Evolutionary conservation across 1,140 invertebrate species (phyloP).

Genomic region (Probaryconus sp.): DNA sequence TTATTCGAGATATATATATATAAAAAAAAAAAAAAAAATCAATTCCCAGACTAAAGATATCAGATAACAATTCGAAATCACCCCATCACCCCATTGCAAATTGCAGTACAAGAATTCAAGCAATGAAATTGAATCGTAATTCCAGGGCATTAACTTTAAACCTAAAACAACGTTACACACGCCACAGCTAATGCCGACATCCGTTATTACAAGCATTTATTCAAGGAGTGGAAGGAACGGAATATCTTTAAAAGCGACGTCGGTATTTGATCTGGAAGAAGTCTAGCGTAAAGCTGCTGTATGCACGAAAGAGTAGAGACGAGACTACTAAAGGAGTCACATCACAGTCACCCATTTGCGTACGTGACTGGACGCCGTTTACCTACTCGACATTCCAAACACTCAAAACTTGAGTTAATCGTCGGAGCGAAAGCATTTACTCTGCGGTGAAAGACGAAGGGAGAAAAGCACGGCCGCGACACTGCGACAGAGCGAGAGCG

Average conservation of each 20-base stretch:
- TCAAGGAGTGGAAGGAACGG: no score
- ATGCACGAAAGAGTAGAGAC: slow-evolving; percentile 35
- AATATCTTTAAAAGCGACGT: not conserved
- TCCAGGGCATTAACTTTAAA: no score
- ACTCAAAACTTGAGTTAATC: slow-evolving; percentile 74
- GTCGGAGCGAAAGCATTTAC: slow-evolving; percentile 68
- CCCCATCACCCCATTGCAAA: no score
- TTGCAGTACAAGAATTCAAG: no score
- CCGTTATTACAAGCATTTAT: no score
- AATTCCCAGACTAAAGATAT: no score
- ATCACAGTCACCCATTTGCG: slow-evolving; percentile 62
- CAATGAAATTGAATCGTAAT: no score
- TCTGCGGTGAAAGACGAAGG: slow-evolving; percentile 56
- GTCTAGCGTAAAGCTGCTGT: slow-evolving; percentile 34
- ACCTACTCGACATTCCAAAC: slow-evolving; percentile 71
- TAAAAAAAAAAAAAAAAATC: no score
- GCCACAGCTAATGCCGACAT: no score
- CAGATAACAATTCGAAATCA: no score
- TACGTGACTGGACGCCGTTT: slow-evolving; percentile 70
- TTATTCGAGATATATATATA: no score
- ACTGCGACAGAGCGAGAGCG: slow-evolving; percentile 16
- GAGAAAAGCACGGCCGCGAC: slow-evolving; percentile 47
- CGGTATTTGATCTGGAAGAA: slow-evolving; percentile 43
- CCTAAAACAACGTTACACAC: no score
- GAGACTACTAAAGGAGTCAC: slow-evolving; percentile 49